Evolutionary conservation across 2,797 vertebrate genomes (phyloP), one percentile per base, ranked within the genome.

Genomic region (Brachyrhaphis roseni): DNA sequence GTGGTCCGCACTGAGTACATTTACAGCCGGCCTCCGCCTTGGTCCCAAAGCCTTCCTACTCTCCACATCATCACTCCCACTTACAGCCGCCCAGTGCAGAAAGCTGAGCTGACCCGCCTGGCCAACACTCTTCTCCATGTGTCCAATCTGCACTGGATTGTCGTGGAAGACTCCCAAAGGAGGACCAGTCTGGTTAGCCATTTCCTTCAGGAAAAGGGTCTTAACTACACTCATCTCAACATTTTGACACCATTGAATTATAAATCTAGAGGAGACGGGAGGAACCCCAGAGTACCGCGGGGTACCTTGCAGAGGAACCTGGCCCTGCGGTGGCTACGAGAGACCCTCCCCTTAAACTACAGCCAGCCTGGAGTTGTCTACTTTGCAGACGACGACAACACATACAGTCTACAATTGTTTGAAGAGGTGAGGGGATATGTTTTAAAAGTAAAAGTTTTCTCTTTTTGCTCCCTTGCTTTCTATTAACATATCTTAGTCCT

Each of bases 331-430:
- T 97, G 96, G 96, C 94, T 97, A 28, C 85, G 95, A 16, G 91
- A 95, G 79, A 94, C 93, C 59, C 91, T 95, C 71, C 87, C 82
- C 16, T 62, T 10, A 31, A 95, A 94, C 76, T 92, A 87, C 36
- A 92, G 86, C 72, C 93, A 92, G 68, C 72, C 94, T 39, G 97
- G 97, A 0, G 96, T 99, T 0, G 97, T 99, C 53, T 99, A 99
- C 90, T 99, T 99, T 90, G 98, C 97, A 0, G 98, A 99, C 0
- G 98, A 99, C 82, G 98, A 99, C 93, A 99, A 99, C 91, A 98
- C 97, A 0, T 99, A 99, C 90, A 99, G 98, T 89, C 93, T 98
- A 93, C 97, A 99, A 87, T 95, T 99, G 87, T 99, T 99, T 92
- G 97, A 99, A 86, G 98, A 99, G 97, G 98, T 99, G 92, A 88